Base-by-base conservation (phyloP, 1,140 invertebrate genomes). In the Scaptomyza montana region DNA sequence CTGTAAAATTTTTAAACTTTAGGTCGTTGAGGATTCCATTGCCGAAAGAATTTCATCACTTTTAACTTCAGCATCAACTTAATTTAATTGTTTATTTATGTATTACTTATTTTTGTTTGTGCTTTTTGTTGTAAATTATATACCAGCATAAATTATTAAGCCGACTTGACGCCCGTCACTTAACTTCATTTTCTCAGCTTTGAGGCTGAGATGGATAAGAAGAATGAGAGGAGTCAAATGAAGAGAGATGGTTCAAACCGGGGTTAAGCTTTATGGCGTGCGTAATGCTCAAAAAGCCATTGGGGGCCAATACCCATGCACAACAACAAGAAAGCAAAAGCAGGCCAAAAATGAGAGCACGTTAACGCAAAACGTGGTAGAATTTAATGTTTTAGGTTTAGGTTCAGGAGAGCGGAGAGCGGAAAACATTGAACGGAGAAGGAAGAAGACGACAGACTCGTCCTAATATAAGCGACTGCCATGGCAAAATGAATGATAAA, bases 401-500 rank as follows among this genome's bases (percentile, higher is more conserved):
- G 57, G 53, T 71, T 39, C 36, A 25, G 45, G n/a, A 21, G 33
- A 16, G 56, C 21, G 56, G 21, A 30, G 33, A 30, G 5, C 28
- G 28, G 5, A 33, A 1, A 33, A 33, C 30, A 7, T 6, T 6
- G 3, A 6, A 47, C 33, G 21, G 43, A 6, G 13, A 8, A 2
- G 19, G 39, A 19, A 69, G 72, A 73, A 77, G 80, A 2, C 3
- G 60, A 51, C 47, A 59, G 60, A 62, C 47, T 59, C 30, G 5
- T 25, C 49, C 41, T 78, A 89, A 89, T 87, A 80, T 84, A 89
- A 89, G 80, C 80, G 84, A 89, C 80, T 80, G 77, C 74, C 82
- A 80, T 80, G 77, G 77, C 82, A 80, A 82, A 90, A 90, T 90
- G 89, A 90, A 90, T 90, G 87, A 90, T 90, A 90, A 90, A 90